These are phyloP conservation scores for Silvanus unidentatus DNA, from an alignment of 2,888 invertebrate genomes.

Conservation along the genomic window DNA sequence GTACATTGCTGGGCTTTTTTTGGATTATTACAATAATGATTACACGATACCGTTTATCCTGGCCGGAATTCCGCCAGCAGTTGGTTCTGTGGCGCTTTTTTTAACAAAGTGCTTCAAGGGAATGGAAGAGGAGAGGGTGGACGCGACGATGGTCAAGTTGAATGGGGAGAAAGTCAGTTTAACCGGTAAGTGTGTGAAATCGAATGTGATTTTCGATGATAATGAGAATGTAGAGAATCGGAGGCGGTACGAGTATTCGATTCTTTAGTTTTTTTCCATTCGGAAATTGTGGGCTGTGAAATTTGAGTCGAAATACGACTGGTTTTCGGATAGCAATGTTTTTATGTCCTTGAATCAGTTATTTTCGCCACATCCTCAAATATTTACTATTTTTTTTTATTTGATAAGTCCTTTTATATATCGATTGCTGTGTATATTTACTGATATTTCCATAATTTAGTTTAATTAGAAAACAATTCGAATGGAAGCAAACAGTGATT, in stretches of 20 bases:
- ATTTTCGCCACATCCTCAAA: slow-evolving; percentile 10
- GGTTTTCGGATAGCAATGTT: no score
- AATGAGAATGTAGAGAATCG: slow-evolving; percentile 17
- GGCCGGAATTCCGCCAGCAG: slow-evolving; percentile 78
- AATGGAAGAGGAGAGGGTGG: slow-evolving; percentile 1
- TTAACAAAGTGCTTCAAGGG: slow-evolving; percentile 54
- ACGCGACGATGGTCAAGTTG: no score
- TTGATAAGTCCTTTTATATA: no score
- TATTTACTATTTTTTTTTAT: slow-evolving; percentile 1
- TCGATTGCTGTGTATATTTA: no score
- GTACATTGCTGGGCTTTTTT: slow-evolving; percentile 72
- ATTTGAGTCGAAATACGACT: no score
- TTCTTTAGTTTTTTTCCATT: slow-evolving; percentile 14
- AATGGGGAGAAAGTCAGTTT: no score
- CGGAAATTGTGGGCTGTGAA: slow-evolving; percentile 7
- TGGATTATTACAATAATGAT: slow-evolving; percentile 50
- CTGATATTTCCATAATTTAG: no score
- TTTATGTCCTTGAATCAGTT: no score
- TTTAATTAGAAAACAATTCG: no score
- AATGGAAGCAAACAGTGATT: no score
- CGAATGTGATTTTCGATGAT: slow-evolving; percentile 14
- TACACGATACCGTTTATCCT: slow-evolving; percentile 74
- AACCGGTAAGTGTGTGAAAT: neutral
- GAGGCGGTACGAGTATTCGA: slow-evolving; percentile 27
- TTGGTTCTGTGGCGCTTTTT: slow-evolving; percentile 70